Base-by-base conservation (phyloP, 2,888 invertebrate species). In the Unio delphinus region DNA sequence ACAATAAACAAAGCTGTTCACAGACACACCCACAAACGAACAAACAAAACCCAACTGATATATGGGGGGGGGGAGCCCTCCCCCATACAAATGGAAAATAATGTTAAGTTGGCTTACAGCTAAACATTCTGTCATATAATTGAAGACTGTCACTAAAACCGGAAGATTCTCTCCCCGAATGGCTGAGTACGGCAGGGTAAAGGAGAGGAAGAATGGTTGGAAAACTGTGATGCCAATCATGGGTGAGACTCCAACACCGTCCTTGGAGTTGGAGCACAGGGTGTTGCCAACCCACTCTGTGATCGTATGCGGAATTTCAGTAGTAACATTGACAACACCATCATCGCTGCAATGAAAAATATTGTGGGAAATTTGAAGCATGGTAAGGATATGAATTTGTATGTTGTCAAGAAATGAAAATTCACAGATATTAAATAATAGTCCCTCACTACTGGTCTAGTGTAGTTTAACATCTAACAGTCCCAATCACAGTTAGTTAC, bases 151-250 rank as follows among this genome's bases (percentile, higher is more conserved):
- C 26, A 94, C 93, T 74, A 93, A 92, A 64, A 95, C 89, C 64
- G 93, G 92, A 45, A 94, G 89, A 23, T 91, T 89, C 89, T 95
- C 95, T 0, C 93, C 93, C 3, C 93, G 91, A 69, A 93, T 93
- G 0, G 94, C 91, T 0, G 93, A 92, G 72, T 93, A 93, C 0
- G 95, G 94, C 26, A 93, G 90, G 69, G 93, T 92, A 55, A 94
- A 92, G 79, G 95, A 94, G 34, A 94, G 91, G 90, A 95, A 95
- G 89, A 95, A 94, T 8, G 94, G 94, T 70, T 94, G 94, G 88
- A 94, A 94, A 30, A 92, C 92, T 1, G 90, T 91, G 70, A 92
- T 84, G 55, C 90, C 86, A 1, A 90, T 88, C 1, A 91, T 87
- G 1, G 87, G 85, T 1, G 92, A 91, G 45, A 92, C 89, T 2